Conservation (phyloP, 2,797 vertebrate species). For the Strix occidentalis region DNA sequence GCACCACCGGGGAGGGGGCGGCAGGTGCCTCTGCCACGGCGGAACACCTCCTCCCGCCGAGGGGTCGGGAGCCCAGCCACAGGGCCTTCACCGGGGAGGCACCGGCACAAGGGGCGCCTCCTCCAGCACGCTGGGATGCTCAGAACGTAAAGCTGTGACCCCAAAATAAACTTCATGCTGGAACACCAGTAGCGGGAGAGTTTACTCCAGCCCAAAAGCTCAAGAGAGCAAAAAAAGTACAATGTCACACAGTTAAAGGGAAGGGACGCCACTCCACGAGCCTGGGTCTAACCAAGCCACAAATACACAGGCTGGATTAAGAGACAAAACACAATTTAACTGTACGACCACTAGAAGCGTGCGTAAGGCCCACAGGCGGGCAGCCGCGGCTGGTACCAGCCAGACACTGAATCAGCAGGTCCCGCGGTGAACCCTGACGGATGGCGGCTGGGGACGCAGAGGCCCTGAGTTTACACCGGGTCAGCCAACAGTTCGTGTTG, state of each 20-base stretch:
- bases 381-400: background rate
- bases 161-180: background rate
- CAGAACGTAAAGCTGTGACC: background rate
- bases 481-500: rapidly evolving
- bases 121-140: rapidly evolving
- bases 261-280: background rate
- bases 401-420: background rate
- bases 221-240: background rate
- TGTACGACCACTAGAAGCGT: background rate
- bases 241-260: background rate
- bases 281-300: background rate
- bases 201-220: background rate
- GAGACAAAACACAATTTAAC: background rate
- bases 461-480: rapidly evolving
- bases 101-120: rapidly evolving
- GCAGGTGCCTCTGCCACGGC: background rate
- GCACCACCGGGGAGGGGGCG: background rate
- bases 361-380: rapidly evolving
- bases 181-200: background rate
- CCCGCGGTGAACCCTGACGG: rapidly evolving
- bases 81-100: background rate
- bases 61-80: rapidly evolving
- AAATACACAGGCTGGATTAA: background rate
- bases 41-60: background rate
- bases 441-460: background rate